These are phyloP conservation scores for Chrysogorgia sp. DNA, from an alignment of 92 coral and sea anemone species.

Conservation along the genomic window DNA sequence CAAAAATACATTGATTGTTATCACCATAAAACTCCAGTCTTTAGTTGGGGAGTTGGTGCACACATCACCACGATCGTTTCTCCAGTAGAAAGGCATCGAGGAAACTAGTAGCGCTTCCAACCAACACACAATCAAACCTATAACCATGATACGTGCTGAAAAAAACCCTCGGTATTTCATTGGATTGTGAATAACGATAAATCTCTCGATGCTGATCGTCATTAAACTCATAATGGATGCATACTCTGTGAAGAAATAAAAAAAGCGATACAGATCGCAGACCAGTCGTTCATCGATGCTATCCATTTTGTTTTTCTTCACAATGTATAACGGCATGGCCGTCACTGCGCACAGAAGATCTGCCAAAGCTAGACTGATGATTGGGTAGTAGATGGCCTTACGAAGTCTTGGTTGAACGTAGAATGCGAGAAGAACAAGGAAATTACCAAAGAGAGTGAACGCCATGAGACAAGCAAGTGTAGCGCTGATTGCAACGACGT, in stretches of 20 bases:
- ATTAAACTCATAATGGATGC: slow-evolving; percentile 87
- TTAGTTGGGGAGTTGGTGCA: slow-evolving; percentile 84
- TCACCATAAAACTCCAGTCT: slow-evolving; percentile 94
- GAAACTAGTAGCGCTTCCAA: slow-evolving; percentile 71
- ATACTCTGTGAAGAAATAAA: slow-evolving; percentile 90
- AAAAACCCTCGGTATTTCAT: slow-evolving; percentile 69
- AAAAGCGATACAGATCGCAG: slow-evolving; percentile 72
- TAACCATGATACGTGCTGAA: slow-evolving; percentile 63
- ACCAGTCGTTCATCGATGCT: slow-evolving; percentile 36
- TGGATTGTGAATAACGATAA: slow-evolving; percentile 78
- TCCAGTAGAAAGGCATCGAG: slow-evolving; percentile 81
- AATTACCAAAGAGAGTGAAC: slow-evolving; percentile 82
- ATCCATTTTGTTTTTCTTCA: slow-evolving; percentile 63
- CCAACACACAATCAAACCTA: slow-evolving; percentile 70
- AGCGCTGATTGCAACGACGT: slow-evolving; percentile 13
- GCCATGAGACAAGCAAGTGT: slow-evolving; percentile 62
- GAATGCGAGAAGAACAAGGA: slow-evolving; percentile 77
- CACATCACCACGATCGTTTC: slow-evolving; percentile 45
- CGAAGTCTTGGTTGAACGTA: slow-evolving; percentile 78
- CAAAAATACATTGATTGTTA: slow-evolving; percentile 71
- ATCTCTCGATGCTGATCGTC: slow-evolving; percentile 91
- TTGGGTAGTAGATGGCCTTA: slow-evolving; percentile 82
- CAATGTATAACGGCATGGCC: slow-evolving; percentile 91
- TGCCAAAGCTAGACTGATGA: slow-evolving; percentile 85
- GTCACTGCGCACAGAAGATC: slow-evolving; percentile 84